These are phyloP conservation scores for Pocillopora damicornis DNA, from an alignment of 64 coral and sea anemone species.

Conservation along the genomic window DNA sequence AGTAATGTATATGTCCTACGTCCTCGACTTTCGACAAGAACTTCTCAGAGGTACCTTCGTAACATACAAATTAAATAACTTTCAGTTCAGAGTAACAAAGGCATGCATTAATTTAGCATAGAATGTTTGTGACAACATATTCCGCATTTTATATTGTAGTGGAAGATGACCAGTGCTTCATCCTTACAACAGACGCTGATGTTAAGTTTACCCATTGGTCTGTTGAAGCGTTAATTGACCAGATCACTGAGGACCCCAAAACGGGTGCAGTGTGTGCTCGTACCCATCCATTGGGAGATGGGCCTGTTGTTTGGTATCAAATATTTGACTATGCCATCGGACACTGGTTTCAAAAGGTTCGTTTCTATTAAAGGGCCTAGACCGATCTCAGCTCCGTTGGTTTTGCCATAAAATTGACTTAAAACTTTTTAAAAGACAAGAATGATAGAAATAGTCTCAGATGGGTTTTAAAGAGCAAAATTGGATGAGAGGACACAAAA, in stretches of 20 bases:
- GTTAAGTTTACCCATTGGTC: conserved; percentile 86
- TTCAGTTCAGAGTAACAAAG: background rate
- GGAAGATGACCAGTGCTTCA: conserved; percentile 60
- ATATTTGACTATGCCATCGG: conserved; percentile 96
- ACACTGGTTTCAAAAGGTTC: conserved; percentile 96
- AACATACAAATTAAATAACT: background rate
- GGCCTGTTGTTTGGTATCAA: conserved; percentile 96
- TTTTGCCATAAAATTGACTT: too few relatives aligned
- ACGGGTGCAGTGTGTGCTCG: conserved; percentile 77
- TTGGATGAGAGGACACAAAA: too few relatives aligned
- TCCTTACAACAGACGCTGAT: conserved; percentile 89
- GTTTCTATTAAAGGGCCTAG: background rate
- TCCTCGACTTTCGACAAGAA: conserved; percentile 65
- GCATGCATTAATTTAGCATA: too few relatives aligned
- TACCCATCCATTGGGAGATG: conserved; percentile 73
- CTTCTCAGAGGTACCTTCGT: background rate
- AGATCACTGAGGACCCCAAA: conserved; percentile 61
- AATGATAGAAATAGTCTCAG: background rate
- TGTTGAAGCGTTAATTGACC: conserved; percentile 79
- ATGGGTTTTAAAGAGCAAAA: too few relatives aligned
- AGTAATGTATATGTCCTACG: conserved; percentile 96
- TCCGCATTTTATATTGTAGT: conserved; percentile 8
- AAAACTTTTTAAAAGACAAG: background rate
- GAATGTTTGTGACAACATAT: background rate
- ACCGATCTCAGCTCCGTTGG: background rate